phyloP scores from a whole-genome alignment of 2,113 vertebrate genomes.

The Syngnathus floridae region DNA sequence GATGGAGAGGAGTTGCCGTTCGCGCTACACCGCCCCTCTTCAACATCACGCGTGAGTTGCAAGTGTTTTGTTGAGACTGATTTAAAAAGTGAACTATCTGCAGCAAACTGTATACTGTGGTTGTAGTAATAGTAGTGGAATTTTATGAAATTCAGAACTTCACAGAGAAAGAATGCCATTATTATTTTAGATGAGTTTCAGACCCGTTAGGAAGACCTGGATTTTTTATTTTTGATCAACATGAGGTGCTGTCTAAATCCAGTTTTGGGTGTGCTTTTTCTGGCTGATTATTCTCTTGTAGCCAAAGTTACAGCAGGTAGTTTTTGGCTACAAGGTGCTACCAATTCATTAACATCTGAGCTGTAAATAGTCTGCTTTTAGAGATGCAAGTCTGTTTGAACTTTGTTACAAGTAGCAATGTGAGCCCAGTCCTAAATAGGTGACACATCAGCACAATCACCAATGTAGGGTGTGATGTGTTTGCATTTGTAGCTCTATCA shows the following conservation, averaged over 20 bases:
- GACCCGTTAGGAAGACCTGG: too few species aligned
- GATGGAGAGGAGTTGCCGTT: slow-evolving; percentile 31
- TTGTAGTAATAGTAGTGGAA: too few species aligned
- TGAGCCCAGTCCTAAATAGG: not conserved
- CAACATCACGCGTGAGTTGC: slow-evolving; percentile 30
- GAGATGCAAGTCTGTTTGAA: slow-evolving; percentile 18
- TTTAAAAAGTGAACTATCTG: too few species aligned
- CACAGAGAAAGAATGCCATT: not conserved
- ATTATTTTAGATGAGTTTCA: slow-evolving; percentile 5
- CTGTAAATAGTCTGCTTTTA: slow-evolving; percentile 48
- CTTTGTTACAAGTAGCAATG: slow-evolving; percentile 44
- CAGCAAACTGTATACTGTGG: too few species aligned
- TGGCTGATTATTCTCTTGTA: not conserved
- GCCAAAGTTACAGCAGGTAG: slow-evolving; percentile 15
- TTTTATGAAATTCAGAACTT: not conserved
- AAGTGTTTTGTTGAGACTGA: not conserved
- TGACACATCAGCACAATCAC: slow-evolving; percentile 2
- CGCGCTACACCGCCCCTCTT: not conserved
- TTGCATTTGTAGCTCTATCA: not conserved
- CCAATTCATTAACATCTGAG: slow-evolving; percentile 40
- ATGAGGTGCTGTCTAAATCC: not conserved
- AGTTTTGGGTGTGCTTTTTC: not conserved
- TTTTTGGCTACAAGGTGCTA: slow-evolving; percentile 3
- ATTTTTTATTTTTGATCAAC: not conserved
- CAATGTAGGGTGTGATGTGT: not conserved